phyloP scores from a whole-genome alignment of 1,140 invertebrate genomes.

The Formica exsecta region DNA sequence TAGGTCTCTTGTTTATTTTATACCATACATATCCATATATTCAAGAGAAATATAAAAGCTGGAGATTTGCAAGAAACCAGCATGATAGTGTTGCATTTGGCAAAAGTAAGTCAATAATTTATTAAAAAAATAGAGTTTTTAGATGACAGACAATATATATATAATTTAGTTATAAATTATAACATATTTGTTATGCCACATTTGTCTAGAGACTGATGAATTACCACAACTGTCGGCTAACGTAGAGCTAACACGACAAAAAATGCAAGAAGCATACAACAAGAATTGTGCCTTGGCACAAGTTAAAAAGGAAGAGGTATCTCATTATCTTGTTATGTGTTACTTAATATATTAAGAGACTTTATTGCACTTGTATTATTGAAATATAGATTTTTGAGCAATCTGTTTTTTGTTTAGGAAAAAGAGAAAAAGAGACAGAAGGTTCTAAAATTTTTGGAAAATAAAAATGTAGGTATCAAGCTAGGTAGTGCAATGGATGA shows the following conservation, averaged over 20 bases:
- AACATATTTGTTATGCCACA: neutral
- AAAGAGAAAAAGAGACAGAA: constrained; percentile 75
- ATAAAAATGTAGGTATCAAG: constrained; percentile 59
- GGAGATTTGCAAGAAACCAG: constrained; percentile 80
- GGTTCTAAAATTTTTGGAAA: constrained; percentile 64
- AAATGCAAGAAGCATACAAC: constrained; percentile 84
- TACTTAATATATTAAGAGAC: neutral
- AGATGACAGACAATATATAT: neutral
- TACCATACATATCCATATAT: constrained; percentile 79
- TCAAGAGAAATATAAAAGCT: constrained; percentile 76
- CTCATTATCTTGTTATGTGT: neutral
- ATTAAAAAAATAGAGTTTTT: neutral
- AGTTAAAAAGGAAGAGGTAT: constrained; percentile 81
- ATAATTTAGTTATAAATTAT: constrained; percentile 55
- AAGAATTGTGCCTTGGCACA: constrained; percentile 74
- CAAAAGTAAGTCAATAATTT: constrained; percentile 80
- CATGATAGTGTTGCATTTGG: constrained; percentile 83
- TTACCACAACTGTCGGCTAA: constrained; percentile 74
- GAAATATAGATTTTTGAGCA: neutral
- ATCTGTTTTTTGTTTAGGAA: neutral
- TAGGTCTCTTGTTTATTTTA: constrained; percentile 72
- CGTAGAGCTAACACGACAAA: constrained; percentile 76
- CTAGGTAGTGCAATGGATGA: constrained; percentile 64
- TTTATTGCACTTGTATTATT: neutral
- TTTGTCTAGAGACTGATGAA: constrained; percentile 83